Conservation (phyloP, 2,113 vertebrate genomes). For the Gallinago undulata region DNA sequence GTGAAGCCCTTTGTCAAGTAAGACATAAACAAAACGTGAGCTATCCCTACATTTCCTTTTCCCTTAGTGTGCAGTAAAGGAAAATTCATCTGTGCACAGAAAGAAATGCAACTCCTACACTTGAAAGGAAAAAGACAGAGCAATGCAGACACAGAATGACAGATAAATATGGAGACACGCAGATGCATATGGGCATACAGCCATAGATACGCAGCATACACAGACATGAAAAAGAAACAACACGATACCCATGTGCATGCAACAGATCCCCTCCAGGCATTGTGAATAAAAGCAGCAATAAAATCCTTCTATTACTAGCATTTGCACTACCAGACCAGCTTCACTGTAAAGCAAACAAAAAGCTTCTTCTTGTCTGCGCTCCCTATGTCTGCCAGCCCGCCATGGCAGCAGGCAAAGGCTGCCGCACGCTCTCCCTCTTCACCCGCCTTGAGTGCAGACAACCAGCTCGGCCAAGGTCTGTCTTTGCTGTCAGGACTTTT, state of each 20-base stretch:
- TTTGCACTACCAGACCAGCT: not conserved
- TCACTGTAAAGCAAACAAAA: not conserved
- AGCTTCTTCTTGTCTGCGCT: not conserved
- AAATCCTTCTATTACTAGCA: not conserved
- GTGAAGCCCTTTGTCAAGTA: not conserved
- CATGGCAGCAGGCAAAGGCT: not conserved
- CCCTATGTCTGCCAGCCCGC: not conserved
- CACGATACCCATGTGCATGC: not conserved
- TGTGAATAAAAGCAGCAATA: not conserved
- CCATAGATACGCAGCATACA: not conserved
- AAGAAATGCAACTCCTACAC: not conserved
- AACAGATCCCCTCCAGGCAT: not conserved
- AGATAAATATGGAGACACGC: conserved; percentile 22
- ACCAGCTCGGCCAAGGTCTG: not conserved
- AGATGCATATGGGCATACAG: not conserved
- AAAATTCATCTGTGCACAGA: not conserved
- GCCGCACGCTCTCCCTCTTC: not conserved
- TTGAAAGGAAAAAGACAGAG: conserved; percentile 33
- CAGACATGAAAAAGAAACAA: not conserved
- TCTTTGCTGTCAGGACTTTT: not conserved
- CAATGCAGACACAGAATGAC: not conserved
- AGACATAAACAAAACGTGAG: not conserved
- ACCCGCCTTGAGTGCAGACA: not conserved
- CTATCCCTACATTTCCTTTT: not conserved
- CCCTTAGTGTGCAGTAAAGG: not conserved